Base-by-base conservation (phyloP, 37 sponge, comb jelly and placozoan species). In the Aplysina aerophoba region DNA sequence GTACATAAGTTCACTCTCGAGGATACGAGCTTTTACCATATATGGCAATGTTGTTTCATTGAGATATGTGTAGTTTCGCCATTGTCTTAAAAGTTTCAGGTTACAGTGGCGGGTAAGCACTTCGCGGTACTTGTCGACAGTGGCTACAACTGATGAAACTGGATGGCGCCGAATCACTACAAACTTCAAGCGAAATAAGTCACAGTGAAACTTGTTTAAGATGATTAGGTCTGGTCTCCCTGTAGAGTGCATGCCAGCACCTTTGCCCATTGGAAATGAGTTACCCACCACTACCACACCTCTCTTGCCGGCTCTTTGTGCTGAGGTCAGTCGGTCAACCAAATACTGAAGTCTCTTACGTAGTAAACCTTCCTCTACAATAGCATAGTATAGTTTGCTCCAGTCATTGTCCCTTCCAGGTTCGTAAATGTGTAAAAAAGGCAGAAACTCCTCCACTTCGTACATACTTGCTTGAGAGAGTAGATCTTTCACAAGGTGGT, bases 171-270 rank as follows among this genome's bases (percentile, higher is more conserved):
- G 64, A 14, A 62, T n/a, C 3, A 62, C 12, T 27, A 62, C 64
- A 3, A 62, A 62, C 28, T 62, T 62, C 64, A 62, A 62, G 24
- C 12, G 24, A 62, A 28, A 62, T 14, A 62, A 62, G 27, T 62
- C 64, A 27, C 64, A 62, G 64, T 62, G 27, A 62, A 62, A 62
- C 64, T 62, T 62, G 11, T 62, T 62, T 11, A 62, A 62, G 64
- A 2, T 27, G 24, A 62, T 3, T 14, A 62, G 12, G 28, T 62
- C 64, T 13, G 64, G 64, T 62, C 64, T 62, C 64, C 64, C 64
- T 62, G 64, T 62, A 14, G 11, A 4, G 4, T 62, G 64, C 64
- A 62, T 62, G 28, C 64, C 64, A 13, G 64, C 64, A 28, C 28
- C 64, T 14, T 62, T 62, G 4, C 64, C 64, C 64, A 62, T 62